Base-by-base conservation (phyloP, 2,113 vertebrate genomes). In the Zosterops borbonicus region DNA sequence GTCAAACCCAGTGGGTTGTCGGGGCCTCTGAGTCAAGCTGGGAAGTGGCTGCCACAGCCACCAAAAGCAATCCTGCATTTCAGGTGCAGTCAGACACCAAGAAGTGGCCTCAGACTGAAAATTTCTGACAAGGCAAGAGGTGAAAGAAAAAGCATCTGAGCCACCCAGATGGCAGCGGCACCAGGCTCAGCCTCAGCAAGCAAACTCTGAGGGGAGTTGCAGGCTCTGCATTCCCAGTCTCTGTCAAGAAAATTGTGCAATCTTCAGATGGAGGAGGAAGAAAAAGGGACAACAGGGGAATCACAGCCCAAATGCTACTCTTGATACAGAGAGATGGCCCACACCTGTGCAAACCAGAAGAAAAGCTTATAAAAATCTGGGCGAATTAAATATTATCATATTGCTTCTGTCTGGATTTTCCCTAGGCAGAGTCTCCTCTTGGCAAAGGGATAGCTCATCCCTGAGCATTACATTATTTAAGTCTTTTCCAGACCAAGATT, bases 11-110 rank as follows among this genome's bases (percentile, higher is more conserved):
- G 60, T 9, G 21, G 67, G 52, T 27, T 27, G 79, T 20, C 37
- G 29, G 46, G 29, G 59, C 71, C 92, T 88, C 82, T 49, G 68
- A 95, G 88, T 70, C 91, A 91, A 49, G 77, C 73, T 86, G 96
- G 79, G 90, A 96, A 94, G 90, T 2, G 63, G 75, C 80, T 92
- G 78, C 89, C 91, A 78, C 91, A 94, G 89, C 60, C 92, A 86
- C 76, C 86, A 64, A 46, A 53, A 90, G 71, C 83, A 93, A 64
- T 68, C 81, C 78, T 71, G 49, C 14, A 64, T 74, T 92, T 93
- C 88, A 90, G 83, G 60, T 89, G 88, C 68, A 92, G 75, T 22
- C 63, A 89, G 62, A 71, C 41, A 92, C 27, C 73, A 78, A 89
- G 80, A 56, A 82, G 10, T 22, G 60, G n/a, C 64, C 87, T 91